Conservation (phyloP, 2,113 vertebrate species). For the Anas platyrhynchos region DNA sequence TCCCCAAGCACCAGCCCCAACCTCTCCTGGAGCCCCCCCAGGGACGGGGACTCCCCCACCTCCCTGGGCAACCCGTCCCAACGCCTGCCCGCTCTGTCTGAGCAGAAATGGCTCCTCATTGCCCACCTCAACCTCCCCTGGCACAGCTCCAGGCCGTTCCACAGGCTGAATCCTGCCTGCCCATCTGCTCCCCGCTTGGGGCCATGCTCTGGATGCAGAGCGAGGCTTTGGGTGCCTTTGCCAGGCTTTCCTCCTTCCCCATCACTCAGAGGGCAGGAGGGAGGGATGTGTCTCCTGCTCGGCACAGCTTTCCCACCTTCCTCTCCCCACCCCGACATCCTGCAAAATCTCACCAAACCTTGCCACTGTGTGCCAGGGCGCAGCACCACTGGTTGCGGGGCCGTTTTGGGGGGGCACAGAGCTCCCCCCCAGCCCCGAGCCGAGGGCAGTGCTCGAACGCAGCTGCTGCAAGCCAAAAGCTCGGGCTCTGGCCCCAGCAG, state of each 20-base stretch:
- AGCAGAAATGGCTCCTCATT: too few relatives aligned
- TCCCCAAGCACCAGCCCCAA: too few relatives aligned
- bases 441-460: not conserved
- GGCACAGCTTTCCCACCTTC: not conserved
- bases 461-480: not conserved
- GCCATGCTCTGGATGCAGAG: fast-evolving
- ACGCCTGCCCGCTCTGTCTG: too few relatives aligned
- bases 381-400: not conserved
- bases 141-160: not conserved
- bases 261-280: not conserved
- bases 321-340: not conserved
- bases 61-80: too few relatives aligned
- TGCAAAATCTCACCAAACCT: not conserved
- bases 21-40: too few relatives aligned
- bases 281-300: not conserved
- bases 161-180: not conserved
- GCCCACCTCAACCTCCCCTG: too few relatives aligned
- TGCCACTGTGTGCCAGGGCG: too few relatives aligned
- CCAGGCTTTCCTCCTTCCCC: not conserved
- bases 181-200: not conserved
- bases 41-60: too few relatives aligned
- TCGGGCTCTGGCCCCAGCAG: fast-evolving
- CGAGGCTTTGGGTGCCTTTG: not conserved
- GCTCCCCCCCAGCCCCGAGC: not conserved
- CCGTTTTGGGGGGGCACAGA: fast-evolving